phyloP scores from a whole-genome alignment of 2,888 invertebrate genomes.

The Caradrina kadenii region DNA sequence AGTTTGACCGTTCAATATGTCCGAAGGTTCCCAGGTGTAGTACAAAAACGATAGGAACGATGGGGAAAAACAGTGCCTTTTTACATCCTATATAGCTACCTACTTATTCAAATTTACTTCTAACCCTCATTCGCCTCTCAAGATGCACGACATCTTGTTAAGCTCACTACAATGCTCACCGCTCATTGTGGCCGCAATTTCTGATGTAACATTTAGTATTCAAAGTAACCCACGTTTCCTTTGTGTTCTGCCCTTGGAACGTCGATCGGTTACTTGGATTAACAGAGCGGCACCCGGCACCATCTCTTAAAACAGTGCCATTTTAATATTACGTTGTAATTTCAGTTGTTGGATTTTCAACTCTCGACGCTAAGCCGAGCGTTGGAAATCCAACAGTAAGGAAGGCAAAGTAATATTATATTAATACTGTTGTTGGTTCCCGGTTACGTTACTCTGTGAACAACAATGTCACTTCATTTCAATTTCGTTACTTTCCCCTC shows the following conservation, averaged over 20 bases:
- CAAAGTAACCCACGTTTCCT: conserved; percentile 62
- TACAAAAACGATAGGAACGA: no score
- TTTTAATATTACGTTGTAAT: no score
- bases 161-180: conserved; percentile 3
- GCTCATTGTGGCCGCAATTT: conserved; percentile 23
- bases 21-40: no score
- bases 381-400: no score
- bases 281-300: conserved; percentile 71
- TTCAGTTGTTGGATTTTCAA: no score
- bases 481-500: conserved; percentile 56
- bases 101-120: background rate
- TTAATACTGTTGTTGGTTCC: conserved; percentile 21
- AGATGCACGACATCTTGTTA: conserved; percentile 26
- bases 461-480: conserved; percentile 54
- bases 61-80: no score
- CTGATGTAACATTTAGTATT: conserved; percentile 61
- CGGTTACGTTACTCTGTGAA: conserved; percentile 50
- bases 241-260: conserved; percentile 75
- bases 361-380: no score
- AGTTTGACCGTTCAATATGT: no score
- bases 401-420: no score
- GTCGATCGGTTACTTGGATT: conserved; percentile 71
- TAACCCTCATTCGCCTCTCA: background rate
- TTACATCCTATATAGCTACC: background rate
- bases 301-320: no score